A percentile compares a stretch with the other conserved stretches of the same genome.
Conservation (phyloP, 1,140 invertebrate genomes). For the Drosophila asahinai region DNA sequence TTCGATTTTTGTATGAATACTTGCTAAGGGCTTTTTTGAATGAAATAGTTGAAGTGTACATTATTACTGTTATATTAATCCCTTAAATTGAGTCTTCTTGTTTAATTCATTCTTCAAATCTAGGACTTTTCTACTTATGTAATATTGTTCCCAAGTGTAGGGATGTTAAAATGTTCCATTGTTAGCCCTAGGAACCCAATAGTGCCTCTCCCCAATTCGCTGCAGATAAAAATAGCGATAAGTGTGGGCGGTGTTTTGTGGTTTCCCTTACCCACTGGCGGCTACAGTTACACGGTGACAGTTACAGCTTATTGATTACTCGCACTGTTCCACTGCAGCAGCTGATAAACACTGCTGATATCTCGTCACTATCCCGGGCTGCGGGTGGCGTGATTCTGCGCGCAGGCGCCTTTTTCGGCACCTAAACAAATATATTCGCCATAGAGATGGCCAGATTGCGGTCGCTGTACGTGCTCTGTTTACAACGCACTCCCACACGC, state of each 20-base stretch:
- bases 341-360: slow-evolving; percentile 45
- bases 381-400: slow-evolving; percentile 42
- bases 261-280: slow-evolving; percentile 1
- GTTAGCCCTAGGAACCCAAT: neutral
- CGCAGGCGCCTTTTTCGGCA: slow-evolving; percentile 40
- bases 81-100: neutral
- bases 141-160: neutral
- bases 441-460: slow-evolving; percentile 15
- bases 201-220: slow-evolving; percentile 20
- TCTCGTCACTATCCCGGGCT: slow-evolving; percentile 12
- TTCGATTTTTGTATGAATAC: no score
- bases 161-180: slow-evolving; percentile 16
- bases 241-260: slow-evolving; percentile 16
- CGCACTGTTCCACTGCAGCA: slow-evolving; percentile 23
- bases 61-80: no score
- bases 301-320: slow-evolving; percentile 44
- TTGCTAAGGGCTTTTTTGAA: no score
- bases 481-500: slow-evolving; percentile 22
- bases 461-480: slow-evolving; percentile 36
- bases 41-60: no score
- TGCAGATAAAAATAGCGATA: slow-evolving; percentile 34
- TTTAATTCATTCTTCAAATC: no score
- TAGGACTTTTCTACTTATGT: neutral
- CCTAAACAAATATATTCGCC: slow-evolving; percentile 17
- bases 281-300: slow-evolving; percentile 10